Percentiles rank a stretch among this genome's conserved stretches.
These are phyloP conservation scores for Octodonta nipae DNA, from an alignment of 2,888 invertebrate genomes.

Conservation along the genomic window DNA sequence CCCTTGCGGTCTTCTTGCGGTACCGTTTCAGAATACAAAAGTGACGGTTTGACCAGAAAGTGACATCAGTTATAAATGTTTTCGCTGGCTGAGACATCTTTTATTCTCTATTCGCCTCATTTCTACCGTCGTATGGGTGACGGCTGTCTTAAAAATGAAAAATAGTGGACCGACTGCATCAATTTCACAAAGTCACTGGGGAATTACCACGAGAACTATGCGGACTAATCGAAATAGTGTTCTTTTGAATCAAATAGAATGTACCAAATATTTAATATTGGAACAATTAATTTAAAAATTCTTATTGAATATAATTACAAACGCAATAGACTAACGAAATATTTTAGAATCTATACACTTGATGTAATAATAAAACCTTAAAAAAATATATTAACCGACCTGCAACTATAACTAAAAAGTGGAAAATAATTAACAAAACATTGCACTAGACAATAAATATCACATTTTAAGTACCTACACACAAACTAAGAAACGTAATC, in stretches of 20 bases:
- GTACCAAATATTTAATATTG: slow-evolving; percentile 1
- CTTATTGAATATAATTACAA: neutral
- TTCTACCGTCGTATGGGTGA: slow-evolving; percentile 17
- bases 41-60: slow-evolving; percentile 22
- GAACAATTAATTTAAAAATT: neutral
- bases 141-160: slow-evolving; percentile 14
- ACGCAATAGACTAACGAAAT: neutral
- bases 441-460: no score
- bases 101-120: slow-evolving; percentile 21
- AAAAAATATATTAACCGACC: no score
- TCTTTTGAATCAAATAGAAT: no score
- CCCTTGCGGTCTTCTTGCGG: slow-evolving; percentile 14
- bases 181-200: slow-evolving; percentile 1
- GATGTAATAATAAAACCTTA: no score
- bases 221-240: no score
- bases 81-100: slow-evolving; percentile 19
- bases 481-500: no score
- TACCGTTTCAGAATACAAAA: slow-evolving; percentile 26
- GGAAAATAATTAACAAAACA: no score
- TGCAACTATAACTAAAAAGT: no score
- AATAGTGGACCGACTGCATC: slow-evolving; percentile 6
- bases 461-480: no score
- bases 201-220: no score
- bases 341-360: neutral
- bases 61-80: slow-evolving; percentile 29